Evolutionary conservation across 2,113 vertebrate genomes (phyloP).

Genomic region (Heterocephalus glaber): DNA sequence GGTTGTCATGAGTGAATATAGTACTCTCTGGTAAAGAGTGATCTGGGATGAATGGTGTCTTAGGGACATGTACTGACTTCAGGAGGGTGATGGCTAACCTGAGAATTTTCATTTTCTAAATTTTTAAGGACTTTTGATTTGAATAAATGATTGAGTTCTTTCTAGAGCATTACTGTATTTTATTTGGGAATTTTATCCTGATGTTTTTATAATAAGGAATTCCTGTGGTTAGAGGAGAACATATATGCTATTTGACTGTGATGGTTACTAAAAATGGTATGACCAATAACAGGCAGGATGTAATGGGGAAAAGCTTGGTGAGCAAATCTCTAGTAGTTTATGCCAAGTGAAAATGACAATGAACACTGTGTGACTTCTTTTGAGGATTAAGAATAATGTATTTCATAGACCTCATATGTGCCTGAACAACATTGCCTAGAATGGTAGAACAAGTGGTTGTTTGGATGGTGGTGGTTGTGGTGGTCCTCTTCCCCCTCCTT

Average conservation of each 20-base stretch:
- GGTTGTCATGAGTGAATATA: slow-evolving; percentile 39
- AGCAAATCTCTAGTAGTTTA: background rate
- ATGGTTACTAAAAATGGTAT: background rate
- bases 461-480: background rate
- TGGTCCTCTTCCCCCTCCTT: background rate
- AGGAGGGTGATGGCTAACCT: background rate
- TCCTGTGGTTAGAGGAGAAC: background rate
- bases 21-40: background rate
- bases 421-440: background rate
- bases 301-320: background rate
- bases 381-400: background rate
- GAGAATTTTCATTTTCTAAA: background rate
- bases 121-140: slow-evolving; percentile 9
- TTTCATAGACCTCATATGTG: background rate
- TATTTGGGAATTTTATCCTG: background rate
- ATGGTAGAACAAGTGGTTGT: background rate
- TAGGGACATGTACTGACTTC: background rate
- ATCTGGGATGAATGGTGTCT: background rate
- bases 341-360: background rate
- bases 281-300: background rate
- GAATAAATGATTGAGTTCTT: background rate
- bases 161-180: background rate
- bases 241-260: background rate
- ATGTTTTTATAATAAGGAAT: background rate
- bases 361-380: background rate